Base-by-base conservation (phyloP, 1,140 invertebrate genomes). In the Ceratosolen fusciceps region DNA sequence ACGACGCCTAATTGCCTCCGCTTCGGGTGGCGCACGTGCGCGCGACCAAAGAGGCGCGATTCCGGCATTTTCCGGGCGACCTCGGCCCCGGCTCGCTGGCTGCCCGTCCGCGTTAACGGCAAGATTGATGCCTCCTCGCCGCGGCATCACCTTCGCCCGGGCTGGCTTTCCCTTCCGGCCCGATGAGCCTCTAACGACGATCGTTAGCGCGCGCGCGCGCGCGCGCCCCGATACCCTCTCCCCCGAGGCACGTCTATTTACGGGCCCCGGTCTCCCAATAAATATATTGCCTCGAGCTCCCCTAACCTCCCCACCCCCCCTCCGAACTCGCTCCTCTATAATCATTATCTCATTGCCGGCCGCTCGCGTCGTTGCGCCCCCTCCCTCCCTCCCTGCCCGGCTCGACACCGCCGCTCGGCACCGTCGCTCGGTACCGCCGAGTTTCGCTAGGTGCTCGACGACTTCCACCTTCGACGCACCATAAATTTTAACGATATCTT, bases 1-100 rank as follows among this genome's bases (percentile, higher is more conserved):
- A 54, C n/a, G 9, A 29, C 29, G 72, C 19, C 72, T 74, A 60
- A 74, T 74, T 74, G 72, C 31, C 72, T 60, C 54, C 49, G n/a
- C 34, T 60, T 37, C 49, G n/a, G 21, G 14, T 7, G 10, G 19
- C 26, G n/a, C 56, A 56, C 54, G 60, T 37, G 29, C 47, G 72
- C 54, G 54, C 31, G 47, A 24, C 14, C 52, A 39, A 49, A 43
- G 1, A 26, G 12, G 60, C 16, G 49, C 21, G 3, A 54, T 65
- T 37, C 29, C n/a, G 29, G 56, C 54, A 29, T 58, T 65, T 67
- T 47, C 56, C 37, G 58, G 24, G 5, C 60, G 43, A n/a, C 16
- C 8, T 34, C n/a, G 7, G 43, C 8, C 31, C 24, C 54, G 29
- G 14, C 7, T 49, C n/a, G 43, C 43, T n/a, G n/a, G n/a, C 34